Evolutionary conservation across 2,888 invertebrate genomes (phyloP), one percentile per base, ranked within the genome.

Genomic region (Noctua fimbriata): DNA sequence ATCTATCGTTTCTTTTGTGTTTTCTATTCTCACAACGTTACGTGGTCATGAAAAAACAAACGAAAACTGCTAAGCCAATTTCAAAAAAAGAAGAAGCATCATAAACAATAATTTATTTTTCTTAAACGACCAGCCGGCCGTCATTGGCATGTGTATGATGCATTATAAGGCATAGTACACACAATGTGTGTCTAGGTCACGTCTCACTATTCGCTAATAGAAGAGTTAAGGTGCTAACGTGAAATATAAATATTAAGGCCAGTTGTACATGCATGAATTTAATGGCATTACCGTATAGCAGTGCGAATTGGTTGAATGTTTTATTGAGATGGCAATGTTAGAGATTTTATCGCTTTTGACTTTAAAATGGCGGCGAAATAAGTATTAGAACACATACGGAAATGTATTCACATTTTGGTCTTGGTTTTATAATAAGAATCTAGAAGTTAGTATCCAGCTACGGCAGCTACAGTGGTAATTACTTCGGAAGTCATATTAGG

Each of bases 181-280:
- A 74, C 78, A 72, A 89, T 73, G 79, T 87, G 69, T 89, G 90
- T 91, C 90, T 91, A 90, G 91, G 90, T 90, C 90, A 87, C 49
- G 76, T 82, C 63, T 71, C 79, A 86, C 67, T 86, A 84, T 84
- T 85, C 86, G 86, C 88, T 88, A 88, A 90, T 65, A 58, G 69
- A 83, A 70, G 83, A 81, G 79, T 82, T 72, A 75, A 91, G 82
- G 85, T 80, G 89, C 83, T 91, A 92, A 91, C 32, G 32, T 82
- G 73, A 82, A 81, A 81, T 78, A 84, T 65, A 78, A 83, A 90
- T 87, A 88, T 63, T 72, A 76, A 87, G 66, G 76, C 67, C 75
- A 63, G 65, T 70, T 67, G 60, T 69, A 79, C 60, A 69, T 52
- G 74, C 49, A 75, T 72, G 60, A 76, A 36, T 87, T 80, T 77